These are phyloP conservation scores for Scatophagus argus DNA, from an alignment of 2,113 vertebrate genomes.

Conservation along the genomic window DNA sequence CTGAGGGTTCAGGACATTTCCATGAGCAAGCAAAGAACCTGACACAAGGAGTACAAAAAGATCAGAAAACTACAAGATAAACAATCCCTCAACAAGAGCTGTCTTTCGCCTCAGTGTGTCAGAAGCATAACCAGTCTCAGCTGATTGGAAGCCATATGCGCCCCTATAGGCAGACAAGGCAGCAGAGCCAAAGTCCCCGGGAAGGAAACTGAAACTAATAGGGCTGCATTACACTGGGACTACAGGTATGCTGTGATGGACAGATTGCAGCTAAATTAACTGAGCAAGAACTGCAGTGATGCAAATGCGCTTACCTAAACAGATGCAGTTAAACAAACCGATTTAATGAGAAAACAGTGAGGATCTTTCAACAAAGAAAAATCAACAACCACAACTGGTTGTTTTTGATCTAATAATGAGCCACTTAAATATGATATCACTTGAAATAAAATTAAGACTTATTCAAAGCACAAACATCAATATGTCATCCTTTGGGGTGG, in stretches of 20 bases:
- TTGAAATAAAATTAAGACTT: background rate
- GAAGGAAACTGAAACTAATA: slow-evolving; percentile 71
- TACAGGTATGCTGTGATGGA: slow-evolving; percentile 49
- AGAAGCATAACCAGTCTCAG: slow-evolving; percentile 44
- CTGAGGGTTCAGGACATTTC: slow-evolving; percentile 36
- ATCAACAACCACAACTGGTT: background rate
- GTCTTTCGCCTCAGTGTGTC: slow-evolving; percentile 46
- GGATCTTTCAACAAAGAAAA: slow-evolving; percentile 13
- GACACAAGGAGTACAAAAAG: slow-evolving; percentile 42
- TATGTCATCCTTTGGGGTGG: slow-evolving; percentile 18
- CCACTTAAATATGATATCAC: background rate
- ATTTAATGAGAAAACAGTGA: slow-evolving; percentile 16
- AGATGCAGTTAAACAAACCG: slow-evolving; percentile 5
- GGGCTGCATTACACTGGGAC: slow-evolving; percentile 44
- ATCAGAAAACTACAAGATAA: slow-evolving; percentile 37
- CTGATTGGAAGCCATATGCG: slow-evolving; percentile 48
- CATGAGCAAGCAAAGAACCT: slow-evolving; percentile 39
- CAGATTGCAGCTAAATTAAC: slow-evolving; percentile 53
- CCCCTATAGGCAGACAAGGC: slow-evolving; percentile 38
- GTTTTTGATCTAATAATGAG: slow-evolving; percentile 4
- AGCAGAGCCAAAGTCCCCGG: slow-evolving; percentile 42
- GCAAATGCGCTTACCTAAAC: slow-evolving; percentile 32
- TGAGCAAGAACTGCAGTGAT: slow-evolving; percentile 32
- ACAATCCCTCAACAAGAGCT: slow-evolving; percentile 56
- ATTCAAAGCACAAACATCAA: slow-evolving; percentile 18